A percentile compares a stretch with the other conserved stretches of the same genome.
phyloP scores from a whole-genome alignment of 2,797 vertebrate species.

The Gymnothorax reevesii region DNA sequence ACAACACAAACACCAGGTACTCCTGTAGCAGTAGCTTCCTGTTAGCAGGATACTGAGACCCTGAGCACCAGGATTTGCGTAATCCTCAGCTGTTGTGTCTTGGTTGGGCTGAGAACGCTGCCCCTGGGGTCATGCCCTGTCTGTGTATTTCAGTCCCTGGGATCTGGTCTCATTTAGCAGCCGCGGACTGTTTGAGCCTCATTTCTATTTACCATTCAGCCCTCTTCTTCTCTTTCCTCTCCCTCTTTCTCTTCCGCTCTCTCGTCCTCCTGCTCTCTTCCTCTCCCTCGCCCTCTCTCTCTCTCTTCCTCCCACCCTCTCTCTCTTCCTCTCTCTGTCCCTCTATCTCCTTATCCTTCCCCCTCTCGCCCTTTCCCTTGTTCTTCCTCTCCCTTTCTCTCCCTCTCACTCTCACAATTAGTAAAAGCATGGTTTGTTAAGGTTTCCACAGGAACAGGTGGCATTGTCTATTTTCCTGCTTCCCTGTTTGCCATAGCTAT shows the following conservation, averaged over 20 bases:
- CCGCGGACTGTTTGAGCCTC: neutral
- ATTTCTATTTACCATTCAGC: too few relatives aligned
- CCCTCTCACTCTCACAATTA: neutral
- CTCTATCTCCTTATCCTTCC: neutral
- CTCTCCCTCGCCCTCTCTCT: neutral
- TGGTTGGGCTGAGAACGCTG: neutral
- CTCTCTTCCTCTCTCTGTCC: neutral
- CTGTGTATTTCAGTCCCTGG: neutral
- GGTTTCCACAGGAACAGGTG: neutral
- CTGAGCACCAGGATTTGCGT: constrained; percentile 26
- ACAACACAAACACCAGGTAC: too few relatives aligned
- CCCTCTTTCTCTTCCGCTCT: neutral
- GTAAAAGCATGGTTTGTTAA: neutral
- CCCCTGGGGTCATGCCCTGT: neutral
- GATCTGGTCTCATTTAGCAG: neutral
- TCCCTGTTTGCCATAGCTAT: neutral
- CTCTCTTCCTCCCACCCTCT: neutral
- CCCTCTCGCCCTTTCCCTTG: neutral
- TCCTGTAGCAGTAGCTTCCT: constrained; percentile 6
- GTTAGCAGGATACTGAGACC: constrained; percentile 30
- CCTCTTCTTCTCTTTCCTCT: neutral
- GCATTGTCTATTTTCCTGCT: neutral
- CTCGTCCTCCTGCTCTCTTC: neutral
- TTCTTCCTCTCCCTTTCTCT: neutral
- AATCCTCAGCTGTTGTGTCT: constrained; percentile 29